Base-by-base conservation (phyloP, 2,888 invertebrate species). In the Lypha dubia region DNA sequence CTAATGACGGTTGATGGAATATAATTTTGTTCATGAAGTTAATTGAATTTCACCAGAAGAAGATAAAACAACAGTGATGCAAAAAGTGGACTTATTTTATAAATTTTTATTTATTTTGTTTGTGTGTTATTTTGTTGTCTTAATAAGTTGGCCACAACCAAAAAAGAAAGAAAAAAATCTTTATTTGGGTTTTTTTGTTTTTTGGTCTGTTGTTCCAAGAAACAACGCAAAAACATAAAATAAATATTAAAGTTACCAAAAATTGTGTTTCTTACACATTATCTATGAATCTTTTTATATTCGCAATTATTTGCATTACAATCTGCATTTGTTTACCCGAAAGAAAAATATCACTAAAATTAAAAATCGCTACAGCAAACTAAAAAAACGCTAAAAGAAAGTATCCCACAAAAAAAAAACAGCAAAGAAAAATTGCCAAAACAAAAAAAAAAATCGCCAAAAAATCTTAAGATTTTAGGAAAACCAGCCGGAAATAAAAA, bases 171-270 rank as follows among this genome's bases (percentile, higher is more conserved):
- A 13, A 38, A 4, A 46, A 11, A 65, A 65, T 44, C 35, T 51
- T 35, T 35, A 75, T 20, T 32, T 3, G 13, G n/a, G n/a, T n/a
- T n/a, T n/a, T 7, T 62, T 38, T 35, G 35, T 35, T 32, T 38
- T 46, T 51, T 17, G 3, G n/a, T 51, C 38, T 17, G n/a, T 24
- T 41, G n/a, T 65, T 22, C 20, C 20, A 11, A 22, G 20, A 49
- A 49, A 75, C 28, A 62, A 53, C 8, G 32, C 22, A 1, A 28
- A 49, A 22, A 58, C 44, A 8, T 8, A 32, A 22, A 65, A 65
- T 32, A 75, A 44, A 46, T 32, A 46, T 44, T 35, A 65, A 46
- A 56, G 44, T 56, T 46, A 44, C 65, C 75, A 75, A 75, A 77
- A 63, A 62, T 49, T 49, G 15, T 44, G 6, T 28, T 28, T 28